Percentiles rank a stretch among this genome's conserved stretches.
These are phyloP conservation scores for Thamnophis elegans DNA, from an alignment of 2,797 vertebrate genomes.

Conservation along the genomic window DNA sequence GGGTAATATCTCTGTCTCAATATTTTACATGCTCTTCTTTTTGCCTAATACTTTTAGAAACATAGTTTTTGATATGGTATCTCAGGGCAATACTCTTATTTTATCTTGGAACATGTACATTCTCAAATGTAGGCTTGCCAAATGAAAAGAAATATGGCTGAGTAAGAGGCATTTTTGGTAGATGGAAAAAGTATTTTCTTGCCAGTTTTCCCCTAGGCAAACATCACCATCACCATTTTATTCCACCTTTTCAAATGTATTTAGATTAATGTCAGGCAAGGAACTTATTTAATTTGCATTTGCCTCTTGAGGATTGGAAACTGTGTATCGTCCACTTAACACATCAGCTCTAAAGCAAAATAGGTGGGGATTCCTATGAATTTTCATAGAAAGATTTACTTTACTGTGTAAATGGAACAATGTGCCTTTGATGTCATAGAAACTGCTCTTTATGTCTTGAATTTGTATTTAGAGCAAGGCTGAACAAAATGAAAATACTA, in stretches of 20 bases:
- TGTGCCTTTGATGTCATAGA: background rate
- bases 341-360: background rate
- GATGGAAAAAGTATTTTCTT: background rate
- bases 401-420: background rate
- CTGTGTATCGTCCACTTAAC: background rate
- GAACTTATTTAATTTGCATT: background rate
- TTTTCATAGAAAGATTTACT: background rate
- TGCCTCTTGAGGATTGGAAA: background rate
- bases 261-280: background rate
- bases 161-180: background rate
- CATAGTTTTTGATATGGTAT: background rate
- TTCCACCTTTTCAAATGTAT: background rate
- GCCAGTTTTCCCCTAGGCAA: background rate
- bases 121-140: background rate
- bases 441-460: background rate
- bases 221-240: background rate
- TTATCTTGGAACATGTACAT: background rate
- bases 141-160: background rate
- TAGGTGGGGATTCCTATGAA: background rate
- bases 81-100: background rate
- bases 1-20: background rate
- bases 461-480: background rate
- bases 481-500: background rate
- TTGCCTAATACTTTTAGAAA: background rate
- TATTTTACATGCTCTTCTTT: background rate